These are phyloP conservation scores for rat (Rattus norvegicus) DNA, from an alignment of 2,113 vertebrate genomes.

Conservation along the genomic window DNA sequence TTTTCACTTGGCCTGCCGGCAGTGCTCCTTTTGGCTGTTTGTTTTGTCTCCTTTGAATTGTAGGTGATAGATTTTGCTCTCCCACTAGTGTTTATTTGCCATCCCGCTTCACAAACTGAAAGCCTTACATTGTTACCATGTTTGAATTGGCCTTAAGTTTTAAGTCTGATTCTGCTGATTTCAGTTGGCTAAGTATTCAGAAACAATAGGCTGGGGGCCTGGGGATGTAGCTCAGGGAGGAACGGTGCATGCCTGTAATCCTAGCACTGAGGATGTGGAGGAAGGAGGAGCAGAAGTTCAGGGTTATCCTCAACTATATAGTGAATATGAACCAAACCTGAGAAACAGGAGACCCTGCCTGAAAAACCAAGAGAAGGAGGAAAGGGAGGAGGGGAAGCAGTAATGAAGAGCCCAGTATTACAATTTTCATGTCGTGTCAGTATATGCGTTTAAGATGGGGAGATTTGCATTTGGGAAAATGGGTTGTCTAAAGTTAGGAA, in stretches of 20 bases:
- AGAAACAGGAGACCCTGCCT: background rate
- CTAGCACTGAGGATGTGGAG: background rate
- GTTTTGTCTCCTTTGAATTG: constrained; percentile 48
- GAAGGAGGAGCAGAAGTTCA: background rate
- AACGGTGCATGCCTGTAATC: background rate
- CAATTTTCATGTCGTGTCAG: background rate
- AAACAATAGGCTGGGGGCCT: background rate
- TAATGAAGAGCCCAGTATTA: background rate
- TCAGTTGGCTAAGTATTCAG: constrained; percentile 7
- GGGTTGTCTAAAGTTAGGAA: background rate
- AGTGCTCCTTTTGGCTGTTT: background rate
- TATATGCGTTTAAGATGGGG: constrained; percentile 13
- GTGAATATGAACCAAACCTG: background rate
- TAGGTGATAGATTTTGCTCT: constrained; percentile 24
- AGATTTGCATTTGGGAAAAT: constrained; percentile 53
- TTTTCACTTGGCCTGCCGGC: constrained; percentile 29
- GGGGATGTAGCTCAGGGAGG: background rate
- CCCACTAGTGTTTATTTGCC: constrained; percentile 28
- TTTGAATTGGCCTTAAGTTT: constrained; percentile 45
- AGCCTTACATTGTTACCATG: constrained; percentile 20
- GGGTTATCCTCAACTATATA: background rate
- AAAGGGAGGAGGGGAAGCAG: background rate
- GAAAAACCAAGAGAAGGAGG: no score
- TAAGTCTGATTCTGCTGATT: background rate
- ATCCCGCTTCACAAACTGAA: background rate